phyloP scores from a whole-genome alignment of 2,797 vertebrate species.

The Sphenopsis melanotis region DNA sequence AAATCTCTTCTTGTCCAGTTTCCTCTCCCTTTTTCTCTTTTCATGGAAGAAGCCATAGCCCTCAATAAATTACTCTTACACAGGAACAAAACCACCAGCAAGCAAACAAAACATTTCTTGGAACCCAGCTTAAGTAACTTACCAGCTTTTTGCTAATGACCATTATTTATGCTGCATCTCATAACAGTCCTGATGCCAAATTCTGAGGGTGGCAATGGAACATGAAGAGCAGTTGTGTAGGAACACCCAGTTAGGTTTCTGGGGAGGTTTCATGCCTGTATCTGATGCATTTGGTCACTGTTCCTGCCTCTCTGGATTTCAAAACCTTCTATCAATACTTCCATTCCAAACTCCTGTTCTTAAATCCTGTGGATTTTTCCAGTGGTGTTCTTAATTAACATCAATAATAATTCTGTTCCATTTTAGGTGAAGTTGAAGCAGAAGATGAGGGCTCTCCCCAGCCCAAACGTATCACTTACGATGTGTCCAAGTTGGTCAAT shows the following conservation, averaged over 20 bases:
- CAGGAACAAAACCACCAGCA: neutral
- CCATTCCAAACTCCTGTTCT: neutral
- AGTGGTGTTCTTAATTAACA: neutral
- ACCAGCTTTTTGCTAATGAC: neutral
- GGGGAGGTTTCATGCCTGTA: rapidly evolving
- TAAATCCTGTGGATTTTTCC: neutral
- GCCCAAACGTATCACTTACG: conserved; percentile 80
- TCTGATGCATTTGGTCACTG: neutral
- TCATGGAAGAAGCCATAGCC: neutral
- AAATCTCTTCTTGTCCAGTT: neutral
- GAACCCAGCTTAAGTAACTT: neutral
- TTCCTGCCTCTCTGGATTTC: neutral
- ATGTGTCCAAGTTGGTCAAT: conserved; percentile 91
- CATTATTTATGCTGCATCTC: neutral
- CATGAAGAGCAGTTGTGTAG: neutral
- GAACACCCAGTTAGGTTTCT: neutral
- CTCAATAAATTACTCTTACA: neutral
- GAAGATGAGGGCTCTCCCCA: conserved; percentile 61
- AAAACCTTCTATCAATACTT: neutral
- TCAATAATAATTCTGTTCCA: neutral
- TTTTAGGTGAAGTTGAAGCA: conserved; percentile 71
- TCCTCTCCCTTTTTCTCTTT: neutral
- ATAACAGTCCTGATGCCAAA: neutral
- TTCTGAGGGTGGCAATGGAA: neutral
- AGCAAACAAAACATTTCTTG: neutral